Evolutionary conservation across 2,113 vertebrate genomes (phyloP), one percentile per base, ranked within the genome.

Genomic region (Jaculus jaculus): DNA sequence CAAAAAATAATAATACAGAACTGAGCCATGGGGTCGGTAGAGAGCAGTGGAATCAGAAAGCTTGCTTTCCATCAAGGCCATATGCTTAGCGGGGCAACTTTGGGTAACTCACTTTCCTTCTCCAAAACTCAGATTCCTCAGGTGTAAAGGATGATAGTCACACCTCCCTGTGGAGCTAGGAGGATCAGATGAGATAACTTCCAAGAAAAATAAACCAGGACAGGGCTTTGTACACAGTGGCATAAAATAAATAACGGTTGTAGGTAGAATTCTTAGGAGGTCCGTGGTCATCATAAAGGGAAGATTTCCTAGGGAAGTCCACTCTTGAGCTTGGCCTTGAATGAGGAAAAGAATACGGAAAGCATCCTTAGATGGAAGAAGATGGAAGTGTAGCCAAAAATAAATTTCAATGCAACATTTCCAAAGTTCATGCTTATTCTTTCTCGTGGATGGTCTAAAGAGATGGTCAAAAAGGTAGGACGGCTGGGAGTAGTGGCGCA

Each of bases 261-360:
- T 47, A 87, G 61, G 20, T 82, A 24, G 11, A 71, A n/a, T 24
- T 94, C 34, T n/a, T 58, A 82, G 54, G 42, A 66, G 28, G 61
- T 89, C 34, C 47, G 9, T 20, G 68, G 32, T 18, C 63, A 77
- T 89, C 83, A 77, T 66, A 47, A 78, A 58, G 78, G 39, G 58
- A 95, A 74, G 20, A 1, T 39, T 84, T 91, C 39, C n/a, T 63
- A 7, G 15, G 26, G 63, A 1, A 58, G 72, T n/a, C 84, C 61
- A 54, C 6, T 5, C 30, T 92, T 93, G 69, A 88, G 13, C 28
- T 92, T 87, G 88, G 61, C 69, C 73, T 92, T 90, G 47, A 88
- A 82, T 84, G 77, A 88, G 42, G 58, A 94, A 81, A 90, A 60
- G 4, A 30, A 73, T 90, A 61, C 75, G 68, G 58, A 92, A 85